Conservation (phyloP, 2,888 invertebrate genomes). For the Globia sparganii region DNA sequence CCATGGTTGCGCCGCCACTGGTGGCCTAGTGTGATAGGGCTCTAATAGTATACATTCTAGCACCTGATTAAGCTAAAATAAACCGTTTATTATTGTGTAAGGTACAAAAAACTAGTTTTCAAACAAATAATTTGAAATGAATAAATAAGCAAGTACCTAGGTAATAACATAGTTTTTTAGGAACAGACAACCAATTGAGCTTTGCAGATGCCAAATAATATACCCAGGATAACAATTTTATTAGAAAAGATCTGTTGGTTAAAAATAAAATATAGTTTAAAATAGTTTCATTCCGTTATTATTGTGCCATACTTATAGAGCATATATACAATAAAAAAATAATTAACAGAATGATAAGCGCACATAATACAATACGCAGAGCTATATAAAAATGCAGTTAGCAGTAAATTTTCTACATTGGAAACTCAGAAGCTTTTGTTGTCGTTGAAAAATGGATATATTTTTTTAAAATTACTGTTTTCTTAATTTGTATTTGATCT, state of each 20-base stretch:
- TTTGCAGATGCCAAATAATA: slow-evolving; percentile 24
- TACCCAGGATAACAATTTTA: not conserved
- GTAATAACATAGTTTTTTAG: slow-evolving; percentile 41
- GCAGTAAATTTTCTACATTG: slow-evolving; percentile 3
- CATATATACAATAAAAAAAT: not conserved
- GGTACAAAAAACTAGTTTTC: slow-evolving; percentile 21
- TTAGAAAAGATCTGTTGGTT: not conserved
- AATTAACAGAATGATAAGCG: not conserved
- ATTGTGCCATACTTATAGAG: slow-evolving; percentile 32
- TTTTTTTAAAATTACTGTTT: not conserved
- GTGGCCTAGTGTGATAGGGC: not conserved
- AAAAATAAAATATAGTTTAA: not conserved
- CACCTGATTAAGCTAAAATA: slow-evolving; percentile 48
- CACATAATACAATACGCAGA: not conserved
- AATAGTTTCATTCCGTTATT: not conserved
- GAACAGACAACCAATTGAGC: slow-evolving; percentile 53
- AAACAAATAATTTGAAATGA: slow-evolving; percentile 37
- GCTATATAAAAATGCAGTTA: slow-evolving; percentile 28
- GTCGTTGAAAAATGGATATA: not conserved
- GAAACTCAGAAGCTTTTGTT: not conserved
- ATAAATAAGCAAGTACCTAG: slow-evolving; percentile 56
- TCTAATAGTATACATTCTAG: slow-evolving; percentile 14
- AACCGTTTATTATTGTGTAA: not conserved
- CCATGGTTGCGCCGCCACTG: not conserved
- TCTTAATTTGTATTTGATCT: not conserved